Conservation (phyloP, 2,888 invertebrate species). For the Hirudinaria manillensis region DNA sequence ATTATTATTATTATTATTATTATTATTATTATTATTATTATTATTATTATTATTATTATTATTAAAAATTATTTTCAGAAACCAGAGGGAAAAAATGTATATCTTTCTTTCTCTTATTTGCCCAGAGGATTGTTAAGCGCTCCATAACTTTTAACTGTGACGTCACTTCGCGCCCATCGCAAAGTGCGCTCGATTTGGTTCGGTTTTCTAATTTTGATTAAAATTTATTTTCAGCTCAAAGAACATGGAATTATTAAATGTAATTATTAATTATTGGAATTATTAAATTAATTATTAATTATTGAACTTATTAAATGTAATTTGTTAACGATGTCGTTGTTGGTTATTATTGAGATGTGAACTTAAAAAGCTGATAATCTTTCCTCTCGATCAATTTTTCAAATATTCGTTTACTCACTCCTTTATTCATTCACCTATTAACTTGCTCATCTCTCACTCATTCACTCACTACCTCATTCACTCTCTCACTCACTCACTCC, state of each 20-base stretch:
- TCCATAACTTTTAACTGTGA: not conserved
- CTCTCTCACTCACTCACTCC: constrained; percentile 19
- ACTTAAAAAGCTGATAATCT: too few relatives aligned
- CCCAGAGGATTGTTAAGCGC: not conserved
- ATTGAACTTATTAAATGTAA: too few relatives aligned
- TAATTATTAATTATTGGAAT: too few relatives aligned
- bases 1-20: not conserved
- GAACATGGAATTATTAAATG: too few relatives aligned
- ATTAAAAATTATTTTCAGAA: too few relatives aligned
- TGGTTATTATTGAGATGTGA: too few relatives aligned
- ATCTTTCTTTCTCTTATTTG: not conserved
- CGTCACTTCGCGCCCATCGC: not conserved
- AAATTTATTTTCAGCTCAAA: too few relatives aligned
- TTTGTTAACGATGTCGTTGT: too few relatives aligned
- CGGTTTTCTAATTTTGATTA: too few relatives aligned
- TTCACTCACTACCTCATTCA: not conserved
- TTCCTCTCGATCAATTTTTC: not conserved
- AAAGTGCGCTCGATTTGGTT: not conserved
- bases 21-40: not conserved
- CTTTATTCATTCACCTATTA: not conserved
- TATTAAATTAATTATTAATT: too few relatives aligned
- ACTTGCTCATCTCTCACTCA: not conserved
- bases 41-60: too few relatives aligned
- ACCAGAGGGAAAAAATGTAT: too few relatives aligned
- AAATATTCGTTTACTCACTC: not conserved